phyloP scores from a whole-genome alignment of 2,797 vertebrate genomes.

The Xiphorhynchus erythropygius region DNA sequence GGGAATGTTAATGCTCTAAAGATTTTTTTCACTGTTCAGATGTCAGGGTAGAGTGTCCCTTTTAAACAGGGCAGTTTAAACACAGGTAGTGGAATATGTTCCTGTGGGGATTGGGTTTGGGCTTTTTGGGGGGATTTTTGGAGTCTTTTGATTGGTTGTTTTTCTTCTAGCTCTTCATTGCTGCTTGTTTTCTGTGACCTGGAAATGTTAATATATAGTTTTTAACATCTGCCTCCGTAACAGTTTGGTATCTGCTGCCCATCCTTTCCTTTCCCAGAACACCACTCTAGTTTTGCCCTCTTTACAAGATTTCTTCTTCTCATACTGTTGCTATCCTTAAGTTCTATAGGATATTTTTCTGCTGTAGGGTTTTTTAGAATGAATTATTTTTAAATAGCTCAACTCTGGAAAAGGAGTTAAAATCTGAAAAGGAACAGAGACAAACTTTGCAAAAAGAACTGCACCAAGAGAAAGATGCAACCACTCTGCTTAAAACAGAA shows the following conservation, averaged over 20 bases:
- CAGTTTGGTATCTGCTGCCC: not conserved
- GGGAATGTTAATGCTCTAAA: not conserved
- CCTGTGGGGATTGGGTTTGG: not conserved
- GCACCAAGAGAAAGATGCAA: constrained; percentile 89
- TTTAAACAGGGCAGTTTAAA: not conserved
- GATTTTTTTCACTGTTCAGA: not conserved
- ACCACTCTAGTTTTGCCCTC: not conserved
- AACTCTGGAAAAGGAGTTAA: constrained; percentile 88
- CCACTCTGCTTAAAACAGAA: constrained; percentile 87
- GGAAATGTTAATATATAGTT: not conserved
- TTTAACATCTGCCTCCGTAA: not conserved
- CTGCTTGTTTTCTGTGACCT: not conserved
- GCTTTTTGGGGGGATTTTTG: not conserved
- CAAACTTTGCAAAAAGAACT: constrained; percentile 88
- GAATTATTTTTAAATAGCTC: constrained; percentile 76
- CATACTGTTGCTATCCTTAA: not conserved
- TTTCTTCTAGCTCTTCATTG: not conserved
- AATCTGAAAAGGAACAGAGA: constrained; percentile 89
- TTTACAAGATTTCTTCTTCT: not conserved
- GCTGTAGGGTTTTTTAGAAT: not conserved
- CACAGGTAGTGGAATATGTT: not conserved
- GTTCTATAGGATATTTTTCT: not conserved
- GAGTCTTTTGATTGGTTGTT: not conserved
- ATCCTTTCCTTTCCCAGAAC: not conserved
- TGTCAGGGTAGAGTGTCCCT: not conserved